Conservation (phyloP, 2,113 vertebrate genomes). For the Axis porcinus region DNA sequence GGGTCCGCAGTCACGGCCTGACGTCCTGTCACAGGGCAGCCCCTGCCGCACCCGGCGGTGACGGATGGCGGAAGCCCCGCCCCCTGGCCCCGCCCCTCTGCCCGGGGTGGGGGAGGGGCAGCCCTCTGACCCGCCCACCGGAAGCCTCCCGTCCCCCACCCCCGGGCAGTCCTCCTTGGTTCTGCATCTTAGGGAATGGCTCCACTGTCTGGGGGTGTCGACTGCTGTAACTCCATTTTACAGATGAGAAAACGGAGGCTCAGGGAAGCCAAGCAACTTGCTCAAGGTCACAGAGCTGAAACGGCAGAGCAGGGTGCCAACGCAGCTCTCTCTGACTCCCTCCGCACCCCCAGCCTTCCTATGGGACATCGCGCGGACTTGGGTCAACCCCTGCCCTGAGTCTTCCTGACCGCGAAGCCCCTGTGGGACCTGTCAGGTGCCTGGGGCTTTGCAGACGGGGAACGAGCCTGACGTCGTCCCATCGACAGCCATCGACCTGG, state of each 20-base stretch:
- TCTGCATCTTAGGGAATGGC: neutral
- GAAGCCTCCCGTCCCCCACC: neutral
- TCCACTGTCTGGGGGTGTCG: neutral
- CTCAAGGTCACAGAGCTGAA: neutral
- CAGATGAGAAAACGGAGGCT: neutral
- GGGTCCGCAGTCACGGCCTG: neutral
- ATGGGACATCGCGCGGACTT: fast-evolving
- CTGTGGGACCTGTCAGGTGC: neutral
- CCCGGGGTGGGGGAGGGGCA: fast-evolving
- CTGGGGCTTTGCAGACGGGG: neutral
- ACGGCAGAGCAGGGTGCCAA: neutral
- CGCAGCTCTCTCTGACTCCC: neutral
- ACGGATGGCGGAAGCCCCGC: neutral
- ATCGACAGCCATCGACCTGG: neutral
- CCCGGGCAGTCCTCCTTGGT: neutral
- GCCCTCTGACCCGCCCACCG: neutral
- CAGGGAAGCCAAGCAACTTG: neutral
- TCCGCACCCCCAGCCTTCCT: neutral
- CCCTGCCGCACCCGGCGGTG: neutral
- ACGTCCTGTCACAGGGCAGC: too few relatives aligned
- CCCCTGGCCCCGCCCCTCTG: neutral
- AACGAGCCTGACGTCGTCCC: neutral
- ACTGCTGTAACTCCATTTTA: neutral
- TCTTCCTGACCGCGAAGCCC: neutral
- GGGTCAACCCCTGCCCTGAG: neutral